Evolutionary conservation across 2,113 vertebrate genomes (phyloP), one percentile per base, ranked within the genome.

Genomic region (Siniperca knerii): DNA sequence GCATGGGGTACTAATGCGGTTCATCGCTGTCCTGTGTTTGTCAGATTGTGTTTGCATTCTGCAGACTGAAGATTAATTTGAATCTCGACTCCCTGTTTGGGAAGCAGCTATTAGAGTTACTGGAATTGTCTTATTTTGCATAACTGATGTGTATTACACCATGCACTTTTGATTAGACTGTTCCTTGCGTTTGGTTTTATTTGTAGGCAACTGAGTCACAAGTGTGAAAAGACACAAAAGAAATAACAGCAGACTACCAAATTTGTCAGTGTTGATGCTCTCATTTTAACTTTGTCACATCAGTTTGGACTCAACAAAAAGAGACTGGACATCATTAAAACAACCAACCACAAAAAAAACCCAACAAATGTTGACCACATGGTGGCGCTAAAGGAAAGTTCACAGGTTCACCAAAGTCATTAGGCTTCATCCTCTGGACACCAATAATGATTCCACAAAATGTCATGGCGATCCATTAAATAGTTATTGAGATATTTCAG

Each of bases 31-130:
- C 25, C 29, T 54, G 29, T 37, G 12, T 70, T 21, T 77, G 58
- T 86, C 67, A 52, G 12, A 85, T 46, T 46, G 35, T 33, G n/a
- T 71, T 64, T 54, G 33, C n/a, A 80, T 48, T 64, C 23, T 81
- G 37, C 18, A 66, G 40, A 64, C 29, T 66, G 50, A 37, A 58
- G 40, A 74, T 23, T 35, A 20, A 66, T 72, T 71, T 33, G 23
- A 29, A 71, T 66, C 13, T 33, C 2, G 5, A 62, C 33, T 71
- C 62, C 23, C 46, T 37, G 8, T 48, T 64, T n/a, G 18, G 64
- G n/a, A 54, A 61, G 21, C 2, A 69, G 72, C 48, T 21, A 44
- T 68, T 54, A 35, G 8, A 35, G 48, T n/a, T 11, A 57, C 15
- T 55, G 15, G 54, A 74, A 50, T 25, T 0, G 8, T 54, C 13